Base-by-base conservation (phyloP, 2,797 vertebrate genomes). In the Apodemus agrarius region DNA sequence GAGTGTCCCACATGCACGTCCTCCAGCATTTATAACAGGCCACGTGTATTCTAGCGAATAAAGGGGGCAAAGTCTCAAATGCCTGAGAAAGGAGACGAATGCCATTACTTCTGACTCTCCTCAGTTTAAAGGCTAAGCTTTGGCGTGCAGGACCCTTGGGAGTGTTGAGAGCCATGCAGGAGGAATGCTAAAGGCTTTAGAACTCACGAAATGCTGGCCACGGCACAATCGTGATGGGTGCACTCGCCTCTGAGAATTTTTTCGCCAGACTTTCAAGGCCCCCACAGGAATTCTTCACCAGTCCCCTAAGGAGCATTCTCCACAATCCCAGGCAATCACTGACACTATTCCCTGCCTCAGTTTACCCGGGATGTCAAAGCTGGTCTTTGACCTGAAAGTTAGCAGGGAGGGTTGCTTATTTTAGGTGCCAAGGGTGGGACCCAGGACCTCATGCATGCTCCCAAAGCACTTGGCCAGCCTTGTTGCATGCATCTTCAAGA, bases 111-210 rank as follows among this genome's bases (percentile, higher is more conserved):
- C 74, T 49, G n/a, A 52, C 67, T 67, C 43, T n/a, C 0, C 4
- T 24, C 34, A 26, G 7, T 13, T 43, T 52, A 13, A 86, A 83
- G 2, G 6, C 43, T 59, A 52, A 29, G 57, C n/a, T 8, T 24
- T 22, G 31, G 67, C 11, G 1, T 31, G 3, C 11, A 3, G 3
- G 19, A n/a, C 22, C 2, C 54, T 34, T 1, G 1, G 69, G 22
- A 72, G 69, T 1, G 2, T 37, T 3, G 0, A 69, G 14, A 69
- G 67, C 34, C 34, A n/a, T 69, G 67, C 34, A 69, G 67, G 34
- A 69, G 14, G 67, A 69, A n/a, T 7, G n/a, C 67, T 69, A 69
- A n/a, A 8, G 34, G 67, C 67, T n/a, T 69, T n/a, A 69, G 67
- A 69, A 21, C n/a, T 72, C 69, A 37, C 3, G 19, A 19, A 72